Evolutionary conservation across 2,888 invertebrate species (phyloP), one percentile per base, ranked within the genome.

Genomic region (Drosophila colorata): DNA sequence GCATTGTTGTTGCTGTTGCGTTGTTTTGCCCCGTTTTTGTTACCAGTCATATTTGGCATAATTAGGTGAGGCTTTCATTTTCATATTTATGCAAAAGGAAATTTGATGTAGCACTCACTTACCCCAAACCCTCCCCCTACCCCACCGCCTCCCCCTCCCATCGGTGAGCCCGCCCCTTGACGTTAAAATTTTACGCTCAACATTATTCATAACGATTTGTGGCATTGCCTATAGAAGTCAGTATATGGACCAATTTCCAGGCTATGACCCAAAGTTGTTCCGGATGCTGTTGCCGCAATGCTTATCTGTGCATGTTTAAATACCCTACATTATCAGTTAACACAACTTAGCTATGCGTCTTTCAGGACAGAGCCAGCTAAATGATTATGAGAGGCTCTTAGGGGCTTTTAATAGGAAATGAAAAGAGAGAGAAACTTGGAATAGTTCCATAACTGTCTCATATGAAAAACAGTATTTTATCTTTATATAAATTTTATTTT

Each of bases 141-240:
- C 7, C n/a, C 35, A 3, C 2, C 11, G 2, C 4, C 13, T 2
- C 9, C 4, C 14, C 11, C 20, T 0, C 20, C 9, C 18, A 1
- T 13, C 8, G 3, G 33, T 2, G 0, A 4, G 5, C 25, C 4
- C 23, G n/a, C 13, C 31, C 18, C 43, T 14, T 14, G 40, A 33
- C 43, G 43, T 43, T 47, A 13, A 65, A 46, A 75, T 67, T 63
- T 64, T 61, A 53, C 51, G 58, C 63, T 59, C 28, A 25, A 73
- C 83, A 71, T 83, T 82, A 80, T 83, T 80, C 83, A 74, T 66
- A 76, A 71, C 71, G 71, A 66, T 71, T 74, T 70, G 65, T 60
- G 82, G 76, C 25, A 48, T 55, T 40, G 71, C 40, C 46, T 23
- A 20, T 49, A 33, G 48, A 75, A 58, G 64, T 69, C 64, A 43